Base-by-base conservation (phyloP, 1,140 invertebrate species). In the Trissolcus basalis region DNA sequence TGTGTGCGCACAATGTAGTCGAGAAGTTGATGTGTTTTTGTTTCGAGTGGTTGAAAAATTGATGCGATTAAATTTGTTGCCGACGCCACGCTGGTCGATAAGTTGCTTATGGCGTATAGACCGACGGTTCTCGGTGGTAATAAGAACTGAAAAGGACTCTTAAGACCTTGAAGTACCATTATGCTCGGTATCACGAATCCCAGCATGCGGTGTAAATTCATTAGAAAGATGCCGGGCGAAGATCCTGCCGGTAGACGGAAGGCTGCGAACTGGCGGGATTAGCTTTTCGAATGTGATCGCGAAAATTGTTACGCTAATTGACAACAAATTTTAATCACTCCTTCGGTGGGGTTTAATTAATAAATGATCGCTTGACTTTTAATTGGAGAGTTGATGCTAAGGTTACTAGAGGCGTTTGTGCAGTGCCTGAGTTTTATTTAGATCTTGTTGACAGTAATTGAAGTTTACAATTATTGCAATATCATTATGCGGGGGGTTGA, bases 121-220 rank as follows among this genome's bases (percentile, higher is more conserved):
- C 69, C 68, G 68, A 77, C 72, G 68, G 43, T 58, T 77, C 67
- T 56, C 60, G 67, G 67, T 58, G 69, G 64, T 77, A 77, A 72
- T 77, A 72, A 77, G 59, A 72, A 64, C 54, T 69, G 75, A 72
- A 77, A 72, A 78, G 69, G 68, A 68, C 76, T 73, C 69, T 73
- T 67, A 74, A 74, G 61, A 67, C 76, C 76, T 78, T 78, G 65
- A 64, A 78, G 70, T 67, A 69, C 74, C 63, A 77, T 71, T 77
- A 68, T 77, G 68, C 63, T 56, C 51, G 48, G 55, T 60, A 73
- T 73, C 61, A 70, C 70, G 45, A 48, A 61, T 74, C 68, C 35
- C 77, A 79, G 71, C 77, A 60, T 75, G 71, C 68, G 77, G 71
- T 65, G 68, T 69, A 79, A 79, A 72, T 79, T 79, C 77, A 79